Evolutionary conservation across 37 sponge, comb jelly and placozoan species (phyloP), one percentile per base, ranked within the genome.

Genomic region (Halisarca cf. caerulea): DNA sequence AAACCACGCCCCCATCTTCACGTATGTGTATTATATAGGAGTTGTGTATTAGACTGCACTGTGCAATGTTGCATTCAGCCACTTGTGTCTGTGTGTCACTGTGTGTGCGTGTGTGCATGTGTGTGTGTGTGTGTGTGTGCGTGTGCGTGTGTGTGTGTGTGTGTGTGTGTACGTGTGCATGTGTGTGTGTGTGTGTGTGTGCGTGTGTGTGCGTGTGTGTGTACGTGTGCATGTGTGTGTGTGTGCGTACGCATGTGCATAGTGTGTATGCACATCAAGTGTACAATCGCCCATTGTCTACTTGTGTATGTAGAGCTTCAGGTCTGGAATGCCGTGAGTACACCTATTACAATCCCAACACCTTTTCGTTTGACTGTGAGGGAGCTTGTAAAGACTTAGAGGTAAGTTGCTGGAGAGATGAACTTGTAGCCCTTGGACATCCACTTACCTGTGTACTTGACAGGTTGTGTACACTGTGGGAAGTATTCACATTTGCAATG

Each of bases 1-100:
- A 0, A 98, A 98, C 62, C 99, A 98, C 82, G 36, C 68, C 0
- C 92, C 92, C 44, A 86, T 96, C 9, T 96, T 98, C 87, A 96
- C 47, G 93, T 95, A 81, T 32, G 43, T 7, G 15, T 1, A 1
- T 37, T 8, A 28, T n/a, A n/a, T n/a, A n/a, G n/a, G n/a, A n/a
- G n/a, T n/a, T n/a, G n/a, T n/a, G n/a, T n/a, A n/a, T n/a, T n/a
- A n/a, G n/a, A n/a, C n/a, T n/a, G n/a, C 21, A 34, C 17, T 11
- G 53, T 38, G 47, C 24, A 23, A 15, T 34, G n/a, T 82, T 32
- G 66, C 64, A 85, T 24, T 84, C 42, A 33, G n/a, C n/a, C 18
- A 38, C 4, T 23, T 84, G 55, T 75, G 25, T 72, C 7, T 79
- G 23, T 83, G 32, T 60, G 59, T 78, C 21, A 7, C 47, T 20